Evolutionary conservation across 1,140 invertebrate genomes (phyloP).

Genomic region (Acromyrmex heyeri): DNA sequence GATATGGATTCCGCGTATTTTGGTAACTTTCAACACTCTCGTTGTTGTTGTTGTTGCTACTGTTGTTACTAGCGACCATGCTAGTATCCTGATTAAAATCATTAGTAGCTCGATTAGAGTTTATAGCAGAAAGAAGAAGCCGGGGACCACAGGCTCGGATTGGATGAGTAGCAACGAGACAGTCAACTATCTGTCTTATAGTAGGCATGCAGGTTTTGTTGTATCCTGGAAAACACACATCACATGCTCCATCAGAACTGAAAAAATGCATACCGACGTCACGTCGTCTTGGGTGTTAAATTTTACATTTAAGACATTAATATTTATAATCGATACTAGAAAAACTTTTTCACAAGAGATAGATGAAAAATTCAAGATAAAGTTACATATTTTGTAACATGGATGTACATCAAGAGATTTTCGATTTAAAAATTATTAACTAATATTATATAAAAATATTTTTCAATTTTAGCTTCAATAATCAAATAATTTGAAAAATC

Average conservation of each 20-base stretch:
- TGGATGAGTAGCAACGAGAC: constrained; percentile 84
- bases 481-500: not conserved
- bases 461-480: not conserved
- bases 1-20: constrained; percentile 41
- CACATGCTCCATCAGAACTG: constrained; percentile 85
- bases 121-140: constrained; percentile 82
- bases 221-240: constrained; percentile 86
- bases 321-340: not conserved
- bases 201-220: constrained; percentile 86
- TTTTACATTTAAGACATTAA: not conserved
- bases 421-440: not conserved
- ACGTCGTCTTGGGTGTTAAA: constrained; percentile 61
- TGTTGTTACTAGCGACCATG: constrained; percentile 74
- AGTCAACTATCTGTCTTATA: constrained; percentile 86
- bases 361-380: not conserved
- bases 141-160: constrained; percentile 83
- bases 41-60: constrained; percentile 70
- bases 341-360: not conserved
- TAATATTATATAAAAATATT: not conserved
- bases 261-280: constrained; percentile 75
- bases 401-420: not conserved
- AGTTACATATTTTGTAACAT: not conserved
- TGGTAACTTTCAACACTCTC: constrained; percentile 65
- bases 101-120: constrained; percentile 82
- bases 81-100: constrained; percentile 77